Percentiles rank a stretch among this genome's conserved stretches.
Evolutionary conservation across 2,888 invertebrate genomes (phyloP).

Genomic region (Drosophila flavopinicola): DNA sequence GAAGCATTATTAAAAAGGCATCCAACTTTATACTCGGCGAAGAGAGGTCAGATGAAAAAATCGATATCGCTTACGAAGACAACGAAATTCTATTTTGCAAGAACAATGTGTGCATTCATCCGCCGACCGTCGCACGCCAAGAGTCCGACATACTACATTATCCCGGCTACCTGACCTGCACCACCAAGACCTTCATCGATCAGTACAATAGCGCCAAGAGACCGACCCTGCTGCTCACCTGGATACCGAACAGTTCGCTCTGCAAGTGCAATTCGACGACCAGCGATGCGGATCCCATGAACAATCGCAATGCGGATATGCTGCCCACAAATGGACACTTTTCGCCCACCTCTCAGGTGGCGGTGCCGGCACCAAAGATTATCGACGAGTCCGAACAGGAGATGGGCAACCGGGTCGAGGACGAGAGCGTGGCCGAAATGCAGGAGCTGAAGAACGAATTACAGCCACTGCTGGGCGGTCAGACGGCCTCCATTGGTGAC

Average conservation of each 20-base stretch:
- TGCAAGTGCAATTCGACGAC: conserved; percentile 90
- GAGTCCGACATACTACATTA: conserved; percentile 94
- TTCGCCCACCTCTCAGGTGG: conserved; percentile 44
- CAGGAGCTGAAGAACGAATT: conserved; percentile 84
- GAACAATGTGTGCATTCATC: conserved; percentile 99
- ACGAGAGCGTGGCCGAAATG: conserved; percentile 81
- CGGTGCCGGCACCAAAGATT: conserved; percentile 58
- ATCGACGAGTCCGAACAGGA: conserved; percentile 51
- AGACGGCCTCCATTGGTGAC: conserved; percentile 80
- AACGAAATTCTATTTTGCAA: conserved; percentile 95
- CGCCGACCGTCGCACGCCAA: conserved; percentile 92
- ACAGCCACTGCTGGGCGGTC: conserved; percentile 83
- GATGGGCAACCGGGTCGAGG: conserved; percentile 44
- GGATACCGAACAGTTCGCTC: conserved; percentile 97
- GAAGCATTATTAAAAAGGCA: conserved; percentile 90
- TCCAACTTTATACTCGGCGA: conserved; percentile 92
- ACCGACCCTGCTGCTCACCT: conserved; percentile 94
- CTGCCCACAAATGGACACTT: conserved; percentile 42
- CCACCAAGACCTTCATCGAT: conserved; percentile 91
- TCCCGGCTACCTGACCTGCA: conserved; percentile 95
- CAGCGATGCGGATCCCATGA: conserved; percentile 32
- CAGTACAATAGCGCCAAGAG: conserved; percentile 90
- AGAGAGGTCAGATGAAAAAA: conserved; percentile 87
- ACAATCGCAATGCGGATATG: conserved; percentile 87
- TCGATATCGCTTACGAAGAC: conserved; percentile 89